A percentile compares a stretch with the other conserved stretches of the same genome.
phyloP scores from a whole-genome alignment of 2,113 vertebrate species.

The Diphyllodes magnificus region DNA sequence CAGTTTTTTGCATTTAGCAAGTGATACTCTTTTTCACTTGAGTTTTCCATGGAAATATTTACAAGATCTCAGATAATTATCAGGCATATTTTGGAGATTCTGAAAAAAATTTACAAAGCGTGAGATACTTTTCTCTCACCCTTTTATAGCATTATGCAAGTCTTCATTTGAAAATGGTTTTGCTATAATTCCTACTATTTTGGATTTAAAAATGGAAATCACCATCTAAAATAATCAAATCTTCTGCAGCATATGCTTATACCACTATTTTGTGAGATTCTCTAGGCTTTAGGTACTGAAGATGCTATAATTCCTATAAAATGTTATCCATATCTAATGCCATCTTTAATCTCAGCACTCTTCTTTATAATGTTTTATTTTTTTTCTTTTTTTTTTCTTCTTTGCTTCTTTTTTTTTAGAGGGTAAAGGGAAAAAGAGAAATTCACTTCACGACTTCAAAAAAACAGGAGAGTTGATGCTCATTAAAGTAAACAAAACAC shows the following conservation, averaged over 20 bases:
- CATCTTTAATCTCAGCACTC: background rate
- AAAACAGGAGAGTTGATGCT: slow-evolving; percentile 83
- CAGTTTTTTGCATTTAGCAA: background rate
- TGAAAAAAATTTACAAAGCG: background rate
- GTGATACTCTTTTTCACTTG: background rate
- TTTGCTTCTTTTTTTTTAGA: slow-evolving; percentile 68
- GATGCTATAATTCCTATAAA: background rate
- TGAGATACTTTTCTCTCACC: background rate
- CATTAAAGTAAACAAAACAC: slow-evolving; percentile 74
- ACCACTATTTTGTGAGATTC: background rate
- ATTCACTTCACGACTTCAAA: slow-evolving; percentile 91
- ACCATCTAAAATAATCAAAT: background rate
- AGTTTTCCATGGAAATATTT: background rate
- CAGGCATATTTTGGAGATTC: background rate
- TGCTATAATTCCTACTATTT: background rate
- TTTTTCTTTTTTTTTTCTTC: background rate
- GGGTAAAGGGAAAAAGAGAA: slow-evolving; percentile 79
- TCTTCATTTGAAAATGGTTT: background rate
- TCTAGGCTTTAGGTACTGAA: background rate
- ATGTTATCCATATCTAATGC: background rate
- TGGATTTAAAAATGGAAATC: background rate
- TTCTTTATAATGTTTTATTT: background rate
- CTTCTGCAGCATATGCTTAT: background rate
- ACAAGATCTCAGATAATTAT: background rate
- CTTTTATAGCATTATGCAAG: background rate